Evolutionary conservation across 2,888 invertebrate genomes (phyloP).

Genomic region (Folsomia manolachei): DNA sequence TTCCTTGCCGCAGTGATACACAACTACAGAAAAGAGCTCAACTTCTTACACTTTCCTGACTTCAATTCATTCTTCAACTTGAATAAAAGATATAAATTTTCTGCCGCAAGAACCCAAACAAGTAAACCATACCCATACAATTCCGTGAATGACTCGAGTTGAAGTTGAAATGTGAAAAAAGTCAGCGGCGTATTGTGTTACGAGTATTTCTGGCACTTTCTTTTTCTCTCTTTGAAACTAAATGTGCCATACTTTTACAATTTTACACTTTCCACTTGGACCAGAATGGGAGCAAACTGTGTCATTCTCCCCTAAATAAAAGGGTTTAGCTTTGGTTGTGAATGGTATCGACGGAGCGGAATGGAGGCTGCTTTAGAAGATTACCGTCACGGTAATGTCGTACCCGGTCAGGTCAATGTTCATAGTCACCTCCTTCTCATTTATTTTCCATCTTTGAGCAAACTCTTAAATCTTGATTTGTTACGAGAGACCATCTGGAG

Average conservation of each 20-base stretch:
- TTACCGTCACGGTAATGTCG: too few relatives aligned
- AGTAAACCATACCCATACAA: neutral
- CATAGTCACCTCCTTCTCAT: too few relatives aligned
- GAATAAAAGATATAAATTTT: neutral
- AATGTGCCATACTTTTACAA: neutral
- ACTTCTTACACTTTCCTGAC: neutral
- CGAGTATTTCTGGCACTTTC: too few relatives aligned
- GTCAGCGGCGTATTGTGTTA: too few relatives aligned
- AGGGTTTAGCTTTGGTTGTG: neutral
- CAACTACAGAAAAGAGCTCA: neutral
- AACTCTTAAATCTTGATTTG: conserved; percentile 4
- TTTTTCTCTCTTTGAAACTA: too few relatives aligned
- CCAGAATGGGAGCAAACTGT: too few relatives aligned
- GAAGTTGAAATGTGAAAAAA: neutral
- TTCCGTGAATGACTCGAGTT: neutral
- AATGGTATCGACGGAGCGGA: too few relatives aligned
- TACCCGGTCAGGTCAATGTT: too few relatives aligned
- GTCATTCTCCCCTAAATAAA: too few relatives aligned
- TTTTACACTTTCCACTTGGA: neutral
- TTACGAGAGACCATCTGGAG: neutral
- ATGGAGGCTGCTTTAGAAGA: too few relatives aligned
- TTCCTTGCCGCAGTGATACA: neutral
- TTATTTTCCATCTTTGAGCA: too few relatives aligned
- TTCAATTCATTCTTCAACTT: too few relatives aligned
- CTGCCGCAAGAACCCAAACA: neutral